A percentile compares a stretch with the other conserved stretches of the same genome.
phyloP scores from a whole-genome alignment of 2,113 vertebrate species.

The Sinocyclocheilus anophthalmus region DNA sequence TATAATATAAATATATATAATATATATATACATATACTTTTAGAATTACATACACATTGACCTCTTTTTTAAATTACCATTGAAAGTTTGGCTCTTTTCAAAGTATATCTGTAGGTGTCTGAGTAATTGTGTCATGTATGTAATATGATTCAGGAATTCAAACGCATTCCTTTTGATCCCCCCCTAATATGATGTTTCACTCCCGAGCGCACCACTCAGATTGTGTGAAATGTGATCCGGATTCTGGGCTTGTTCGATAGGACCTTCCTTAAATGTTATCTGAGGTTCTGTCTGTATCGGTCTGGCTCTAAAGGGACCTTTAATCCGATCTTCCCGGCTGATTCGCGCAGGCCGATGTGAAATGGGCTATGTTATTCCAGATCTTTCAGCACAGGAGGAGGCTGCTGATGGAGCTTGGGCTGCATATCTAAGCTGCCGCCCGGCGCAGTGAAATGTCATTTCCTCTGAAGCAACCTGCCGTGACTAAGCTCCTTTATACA shows the following conservation, averaged over 20 bases:
- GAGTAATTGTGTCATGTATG: background rate
- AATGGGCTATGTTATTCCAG: conserved; percentile 13
- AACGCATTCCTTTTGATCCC: background rate
- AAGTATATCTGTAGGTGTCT: background rate
- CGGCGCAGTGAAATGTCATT: conserved; percentile 59
- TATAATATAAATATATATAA: no score
- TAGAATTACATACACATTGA: background rate
- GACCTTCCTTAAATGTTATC: conserved; percentile 37
- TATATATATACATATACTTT: no score
- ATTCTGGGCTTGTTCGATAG: conserved; percentile 34
- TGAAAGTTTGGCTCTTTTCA: background rate
- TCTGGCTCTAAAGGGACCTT: conserved; percentile 32
- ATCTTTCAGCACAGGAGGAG: conserved; percentile 21
- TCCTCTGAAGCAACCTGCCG: conserved; percentile 45
- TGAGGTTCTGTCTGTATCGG: conserved; percentile 23
- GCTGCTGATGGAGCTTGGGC: conserved; percentile 48
- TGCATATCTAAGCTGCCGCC: conserved; percentile 42
- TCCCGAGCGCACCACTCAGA: background rate
- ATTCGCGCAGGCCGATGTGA: conserved; percentile 2
- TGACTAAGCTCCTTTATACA: conserved; percentile 53
- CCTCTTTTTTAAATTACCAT: background rate
- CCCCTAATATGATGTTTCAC: background rate
- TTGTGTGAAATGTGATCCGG: conserved; percentile 41
- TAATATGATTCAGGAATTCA: background rate
- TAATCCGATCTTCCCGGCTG: conserved; percentile 35